Evolutionary conservation across 2,113 vertebrate species (phyloP).

Genomic region (Rhinoderma darwinii): DNA sequence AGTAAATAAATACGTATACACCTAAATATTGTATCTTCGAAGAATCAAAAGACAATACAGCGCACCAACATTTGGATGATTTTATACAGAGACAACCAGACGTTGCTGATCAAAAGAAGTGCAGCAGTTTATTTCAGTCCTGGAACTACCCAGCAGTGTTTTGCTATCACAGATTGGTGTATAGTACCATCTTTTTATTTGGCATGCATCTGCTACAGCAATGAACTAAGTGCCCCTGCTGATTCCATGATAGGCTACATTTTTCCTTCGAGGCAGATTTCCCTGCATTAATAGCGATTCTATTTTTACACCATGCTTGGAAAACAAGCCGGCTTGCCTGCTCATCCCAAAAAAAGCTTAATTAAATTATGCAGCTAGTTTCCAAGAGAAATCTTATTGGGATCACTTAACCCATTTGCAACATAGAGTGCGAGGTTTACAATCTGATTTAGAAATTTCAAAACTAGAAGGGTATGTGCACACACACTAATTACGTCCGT

Average conservation of each 20-base stretch:
- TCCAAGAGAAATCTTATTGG: slow-evolving; percentile 22
- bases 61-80: slow-evolving; percentile 5
- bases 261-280: slow-evolving; percentile 47
- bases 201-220: slow-evolving; percentile 54
- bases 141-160: slow-evolving; percentile 37
- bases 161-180: slow-evolving; percentile 41
- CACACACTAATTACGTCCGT: too few relatives aligned
- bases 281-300: slow-evolving; percentile 51
- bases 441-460: background rate
- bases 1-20: background rate
- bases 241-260: slow-evolving; percentile 45
- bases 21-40: background rate
- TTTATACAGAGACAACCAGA: background rate
- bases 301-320: slow-evolving; percentile 48
- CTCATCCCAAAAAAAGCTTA: slow-evolving; percentile 38
- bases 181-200: slow-evolving; percentile 44
- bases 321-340: slow-evolving; percentile 40
- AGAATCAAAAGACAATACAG: background rate
- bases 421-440: background rate
- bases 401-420: background rate
- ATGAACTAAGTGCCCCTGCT: slow-evolving; percentile 51
- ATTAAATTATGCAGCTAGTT: slow-evolving; percentile 51
- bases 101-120: slow-evolving; percentile 35
- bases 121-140: slow-evolving; percentile 14
- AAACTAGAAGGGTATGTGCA: too few relatives aligned